Evolutionary conservation across 2,888 invertebrate genomes (phyloP).

Genomic region (Mesochorus sp.): DNA sequence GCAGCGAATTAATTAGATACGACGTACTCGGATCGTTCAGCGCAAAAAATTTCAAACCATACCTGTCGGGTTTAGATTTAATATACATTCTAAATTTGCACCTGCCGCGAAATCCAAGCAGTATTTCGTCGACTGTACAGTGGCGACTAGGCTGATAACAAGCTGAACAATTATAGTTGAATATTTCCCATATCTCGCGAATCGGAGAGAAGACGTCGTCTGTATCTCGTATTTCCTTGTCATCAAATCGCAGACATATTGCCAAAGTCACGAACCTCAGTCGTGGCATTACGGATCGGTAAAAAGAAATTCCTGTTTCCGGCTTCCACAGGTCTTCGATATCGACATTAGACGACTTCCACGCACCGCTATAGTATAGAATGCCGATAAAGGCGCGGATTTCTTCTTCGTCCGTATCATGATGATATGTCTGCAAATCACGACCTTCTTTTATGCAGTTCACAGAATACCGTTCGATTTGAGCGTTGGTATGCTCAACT

Average conservation of each 20-base stretch:
- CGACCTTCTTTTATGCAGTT: too few relatives aligned
- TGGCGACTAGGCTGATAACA: conserved; percentile 41
- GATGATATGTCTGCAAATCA: conserved; percentile 48
- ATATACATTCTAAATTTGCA: conserved; percentile 69
- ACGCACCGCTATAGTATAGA: conserved; percentile 49
- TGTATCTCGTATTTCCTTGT: conserved; percentile 30
- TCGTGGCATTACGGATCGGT: conserved; percentile 55
- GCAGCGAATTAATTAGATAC: conserved; percentile 69
- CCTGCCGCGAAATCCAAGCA: conserved; percentile 67
- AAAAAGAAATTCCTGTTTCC: conserved; percentile 52
- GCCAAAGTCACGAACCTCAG: conserved; percentile 53
- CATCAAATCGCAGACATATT: conserved; percentile 56
- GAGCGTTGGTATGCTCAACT: conserved; percentile 43
- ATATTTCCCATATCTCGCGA: conserved; percentile 58
- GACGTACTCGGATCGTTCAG: conserved; percentile 74
- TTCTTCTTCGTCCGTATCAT: conserved; percentile 51
- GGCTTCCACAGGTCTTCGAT: conserved; percentile 47
- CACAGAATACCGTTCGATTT: too few relatives aligned
- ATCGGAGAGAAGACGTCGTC: conserved; percentile 60
- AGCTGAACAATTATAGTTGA: conserved; percentile 39
- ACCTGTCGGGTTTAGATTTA: conserved; percentile 74
- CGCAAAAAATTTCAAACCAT: conserved; percentile 75
- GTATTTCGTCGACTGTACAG: conserved; percentile 72
- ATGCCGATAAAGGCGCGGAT: conserved; percentile 49
- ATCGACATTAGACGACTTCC: conserved; percentile 53